Evolutionary conservation across 2,888 invertebrate species (phyloP), one percentile per base, ranked within the genome.

Genomic region (Harpalus rubripes): DNA sequence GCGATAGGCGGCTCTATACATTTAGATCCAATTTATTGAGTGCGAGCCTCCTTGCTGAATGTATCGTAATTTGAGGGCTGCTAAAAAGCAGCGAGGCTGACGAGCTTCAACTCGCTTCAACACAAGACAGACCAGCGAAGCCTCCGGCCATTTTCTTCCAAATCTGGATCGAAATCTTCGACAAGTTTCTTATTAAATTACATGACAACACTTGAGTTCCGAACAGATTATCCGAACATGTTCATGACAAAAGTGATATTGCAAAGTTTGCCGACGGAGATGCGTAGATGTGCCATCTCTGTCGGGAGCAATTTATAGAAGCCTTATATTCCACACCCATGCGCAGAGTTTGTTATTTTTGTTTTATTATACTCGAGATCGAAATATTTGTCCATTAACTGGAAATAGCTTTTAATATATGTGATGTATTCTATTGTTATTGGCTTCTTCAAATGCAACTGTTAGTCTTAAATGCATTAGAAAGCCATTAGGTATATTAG

Each of bases 171-270:
- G 76, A 83, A 82, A 76, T 76, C 76, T 83, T 83, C 83, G 83
- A 76, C 74, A 83, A 83, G 83, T 83, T 83, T 76, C 83, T 83
- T 83, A 83, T 83, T 83, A 61, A 83, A 83, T 83, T 83, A 83
- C 83, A 80, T 41, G 61, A 80, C 80, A 80, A 80, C 80, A 83
- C 61, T 76, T 76, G 76, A 83, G 83, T 83, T 83, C 83, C 39
- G 61, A 76, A 76, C 76, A 83, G 59, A 82, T 83, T 76, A 83
- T 74, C 74, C 41, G 83, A 83, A 82, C 82, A 82, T 82, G 82
- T 81, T 81, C 81, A 63, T 65, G 81, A 65, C 81, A 81, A 81
- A 81, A 81, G 81, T 81, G 78, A 78, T 78, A 78, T 78, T 78
- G 58, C 78, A 78, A 78, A 78, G 78, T 78, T 78, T 78, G 78